Percentiles rank a stretch among this genome's conserved stretches.
Conservation (phyloP, 1,140 invertebrate species). For the Hetaerina americana region DNA sequence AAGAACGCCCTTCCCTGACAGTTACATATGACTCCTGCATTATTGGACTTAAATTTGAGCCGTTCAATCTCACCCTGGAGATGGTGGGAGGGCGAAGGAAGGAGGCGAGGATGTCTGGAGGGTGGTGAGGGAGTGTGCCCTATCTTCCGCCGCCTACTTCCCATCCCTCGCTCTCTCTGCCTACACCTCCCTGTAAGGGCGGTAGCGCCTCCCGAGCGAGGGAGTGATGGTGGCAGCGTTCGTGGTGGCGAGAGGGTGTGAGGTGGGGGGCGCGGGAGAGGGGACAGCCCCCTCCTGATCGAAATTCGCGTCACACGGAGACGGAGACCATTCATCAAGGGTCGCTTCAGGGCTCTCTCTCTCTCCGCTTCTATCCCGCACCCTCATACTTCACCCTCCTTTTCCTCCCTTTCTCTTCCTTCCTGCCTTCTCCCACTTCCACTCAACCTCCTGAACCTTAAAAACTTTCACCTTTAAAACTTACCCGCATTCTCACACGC, state of each 20-base stretch:
- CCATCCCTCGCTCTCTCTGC: too few relatives aligned
- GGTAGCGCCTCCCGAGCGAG: background rate
- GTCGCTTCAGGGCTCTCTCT: background rate
- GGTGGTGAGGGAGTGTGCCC: too few relatives aligned
- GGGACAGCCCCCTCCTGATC: background rate
- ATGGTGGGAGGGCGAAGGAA: too few relatives aligned
- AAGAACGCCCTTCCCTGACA: background rate
- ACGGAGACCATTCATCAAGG: background rate
- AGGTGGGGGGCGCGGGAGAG: background rate
- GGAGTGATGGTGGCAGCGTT: background rate
- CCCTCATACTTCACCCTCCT: too few relatives aligned
- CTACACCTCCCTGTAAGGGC: too few relatives aligned
- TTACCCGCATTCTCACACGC: too few relatives aligned
- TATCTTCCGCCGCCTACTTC: too few relatives aligned
- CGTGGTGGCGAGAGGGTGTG: background rate
- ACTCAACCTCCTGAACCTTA: too few relatives aligned
- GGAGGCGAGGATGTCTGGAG: too few relatives aligned
- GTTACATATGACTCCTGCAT: background rate
- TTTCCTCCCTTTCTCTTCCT: too few relatives aligned
- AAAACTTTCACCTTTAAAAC: too few relatives aligned
- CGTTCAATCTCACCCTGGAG: background rate
- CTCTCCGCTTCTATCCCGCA: background rate
- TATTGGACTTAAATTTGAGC: background rate
- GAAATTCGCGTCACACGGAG: background rate
- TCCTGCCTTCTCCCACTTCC: too few relatives aligned